Base-by-base conservation (phyloP, 2,113 vertebrate species). In the Psilopsiagon aymara region DNA sequence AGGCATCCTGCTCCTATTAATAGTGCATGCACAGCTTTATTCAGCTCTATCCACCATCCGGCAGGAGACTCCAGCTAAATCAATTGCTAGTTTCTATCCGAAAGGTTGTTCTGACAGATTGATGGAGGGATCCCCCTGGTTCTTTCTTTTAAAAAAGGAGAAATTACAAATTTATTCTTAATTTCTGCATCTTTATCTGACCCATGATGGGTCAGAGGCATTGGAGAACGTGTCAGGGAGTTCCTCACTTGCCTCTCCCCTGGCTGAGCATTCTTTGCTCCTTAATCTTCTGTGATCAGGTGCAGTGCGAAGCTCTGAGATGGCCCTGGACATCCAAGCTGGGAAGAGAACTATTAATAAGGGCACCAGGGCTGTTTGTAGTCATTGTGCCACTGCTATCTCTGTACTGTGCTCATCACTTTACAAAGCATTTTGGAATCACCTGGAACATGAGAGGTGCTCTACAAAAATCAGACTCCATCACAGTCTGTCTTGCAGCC, bases 1-100 rank as follows among this genome's bases (percentile, higher is more conserved):
- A 62, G 53, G 86, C 69, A 91, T 71, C 91, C 93, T 82, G 77
- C 83, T 94, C 77, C 93, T 95, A 66, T 92, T 94, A 95, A 95
- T 86, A 95, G 77, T 41, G 69, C 63, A 55, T 71, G 83, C 77
- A 89, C 37, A 89, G 81, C 94, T 85, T 95, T 95, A 95, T 95
- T 95, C 93, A 95, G 77, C 84, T 86, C 66, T 51, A 37, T 25
- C 81, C 77, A 92, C 94, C 89, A 82, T 73, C 86, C 31, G 2
- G 7, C 0, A 1, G 70, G 70, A 91, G 93, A 31, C 66, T 86
- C 39, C 20, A 55, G 43, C 69, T 44, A n/a, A 95, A 92, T 92
- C 93, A 89, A 27, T 95, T 44, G 33, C 77, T 94, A 28, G 64
- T 76, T 87, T 76, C 89, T 92, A 7, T 78, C 74, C 47, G 43